Conservation (phyloP, 2,113 vertebrate genomes). For the Pyrgilauda ruficollis region DNA sequence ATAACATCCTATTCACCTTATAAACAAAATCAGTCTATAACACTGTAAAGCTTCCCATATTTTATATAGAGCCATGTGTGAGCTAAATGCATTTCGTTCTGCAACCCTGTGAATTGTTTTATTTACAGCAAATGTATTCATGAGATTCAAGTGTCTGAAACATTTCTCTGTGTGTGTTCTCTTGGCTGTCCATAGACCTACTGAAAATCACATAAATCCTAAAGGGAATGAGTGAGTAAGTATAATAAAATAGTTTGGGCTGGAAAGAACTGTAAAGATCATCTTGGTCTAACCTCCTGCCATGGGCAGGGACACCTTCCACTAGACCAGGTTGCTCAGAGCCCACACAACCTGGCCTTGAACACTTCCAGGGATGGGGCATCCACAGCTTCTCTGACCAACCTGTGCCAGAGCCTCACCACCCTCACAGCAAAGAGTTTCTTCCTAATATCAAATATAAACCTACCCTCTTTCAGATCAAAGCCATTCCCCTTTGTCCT, state of each 20-base stretch:
- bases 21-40: not conserved
- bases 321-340: not conserved
- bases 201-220: not conserved
- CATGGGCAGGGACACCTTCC: not conserved
- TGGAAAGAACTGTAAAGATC: not conserved
- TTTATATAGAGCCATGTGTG: not conserved
- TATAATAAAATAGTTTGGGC: not conserved
- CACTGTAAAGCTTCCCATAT: not conserved
- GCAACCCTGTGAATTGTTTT: not conserved
- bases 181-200: not conserved
- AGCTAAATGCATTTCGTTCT: not conserved
- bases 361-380: not conserved
- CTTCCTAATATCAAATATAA: not conserved
- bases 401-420: accelerated
- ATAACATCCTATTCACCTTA: not conserved
- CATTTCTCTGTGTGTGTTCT: not conserved
- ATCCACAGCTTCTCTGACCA: not conserved
- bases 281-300: not conserved
- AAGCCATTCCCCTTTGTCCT: not conserved
- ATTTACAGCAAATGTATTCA: not conserved
- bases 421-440: not conserved
- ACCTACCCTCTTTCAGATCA: not conserved
- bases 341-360: not conserved
- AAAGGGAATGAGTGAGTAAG: not conserved
- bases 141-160: not conserved